Percentiles rank a stretch among this genome's conserved stretches.
Evolutionary conservation across 2,888 invertebrate species (phyloP).

Genomic region (Ectropis crepuscularia): DNA sequence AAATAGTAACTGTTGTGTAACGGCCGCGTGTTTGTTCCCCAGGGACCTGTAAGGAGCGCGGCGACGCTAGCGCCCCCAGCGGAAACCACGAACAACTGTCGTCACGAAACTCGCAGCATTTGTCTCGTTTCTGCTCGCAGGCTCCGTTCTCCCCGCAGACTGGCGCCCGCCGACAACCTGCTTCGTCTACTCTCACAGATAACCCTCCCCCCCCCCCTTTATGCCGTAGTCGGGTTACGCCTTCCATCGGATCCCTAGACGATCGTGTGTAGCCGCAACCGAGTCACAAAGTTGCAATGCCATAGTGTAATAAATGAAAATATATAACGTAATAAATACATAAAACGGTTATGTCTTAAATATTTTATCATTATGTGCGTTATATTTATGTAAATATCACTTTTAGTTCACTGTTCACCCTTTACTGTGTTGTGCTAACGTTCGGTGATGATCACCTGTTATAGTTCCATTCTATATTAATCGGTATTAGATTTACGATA

Average conservation of each 20-base stretch:
- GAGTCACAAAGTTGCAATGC: constrained; percentile 81
- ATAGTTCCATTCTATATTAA: constrained; percentile 46
- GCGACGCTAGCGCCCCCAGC: not conserved
- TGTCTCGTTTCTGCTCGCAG: not conserved
- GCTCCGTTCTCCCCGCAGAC: not conserved
- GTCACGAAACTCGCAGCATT: not conserved
- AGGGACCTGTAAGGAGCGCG: constrained; percentile 53
- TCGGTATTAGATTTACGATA: constrained; percentile 36
- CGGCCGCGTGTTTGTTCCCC: constrained; percentile 5
- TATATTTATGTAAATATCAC: constrained; percentile 76
- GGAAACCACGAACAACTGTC: not conserved
- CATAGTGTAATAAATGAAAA: constrained; percentile 60
- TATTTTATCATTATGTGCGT: constrained; percentile 71
- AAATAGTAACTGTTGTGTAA: not conserved
- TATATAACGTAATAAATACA: constrained; percentile 69
- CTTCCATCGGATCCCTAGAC: constrained; percentile 17
- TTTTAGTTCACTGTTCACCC: constrained; percentile 50
- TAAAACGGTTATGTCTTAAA: constrained; percentile 69
- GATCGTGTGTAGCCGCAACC: constrained; percentile 61
- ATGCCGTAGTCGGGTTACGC: constrained; percentile 9
- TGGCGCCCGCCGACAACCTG: not conserved
- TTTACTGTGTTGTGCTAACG: constrained; percentile 41
- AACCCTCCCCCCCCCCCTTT: constrained; percentile 4
- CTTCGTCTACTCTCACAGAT: constrained; percentile 4
- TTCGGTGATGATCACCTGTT: constrained; percentile 34